Evolutionary conservation across 1,140 invertebrate species (phyloP).

Genomic region (Pollicipes pollicipes): DNA sequence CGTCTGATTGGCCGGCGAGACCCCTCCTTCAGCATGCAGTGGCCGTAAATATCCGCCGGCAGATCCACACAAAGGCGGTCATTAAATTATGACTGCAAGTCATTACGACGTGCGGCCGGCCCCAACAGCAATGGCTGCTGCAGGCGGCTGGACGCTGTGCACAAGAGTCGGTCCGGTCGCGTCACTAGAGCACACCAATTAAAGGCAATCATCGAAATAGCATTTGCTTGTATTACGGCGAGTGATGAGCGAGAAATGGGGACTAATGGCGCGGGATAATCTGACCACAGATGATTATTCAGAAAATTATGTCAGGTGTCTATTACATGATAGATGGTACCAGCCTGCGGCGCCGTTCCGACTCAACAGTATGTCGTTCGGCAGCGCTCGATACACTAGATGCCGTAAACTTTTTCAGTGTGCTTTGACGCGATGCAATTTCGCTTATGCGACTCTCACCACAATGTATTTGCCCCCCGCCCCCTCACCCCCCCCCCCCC

Average conservation of each 20-base stretch:
- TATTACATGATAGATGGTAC: not conserved
- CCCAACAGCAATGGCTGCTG: not conserved
- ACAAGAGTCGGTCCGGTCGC: not conserved
- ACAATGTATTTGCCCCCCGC: too few species aligned
- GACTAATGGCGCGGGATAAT: not conserved
- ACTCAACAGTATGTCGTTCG: too few species aligned
- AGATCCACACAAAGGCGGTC: not conserved
- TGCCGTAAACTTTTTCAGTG: too few species aligned
- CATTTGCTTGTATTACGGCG: not conserved
- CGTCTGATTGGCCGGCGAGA: not conserved
- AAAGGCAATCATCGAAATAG: not conserved
- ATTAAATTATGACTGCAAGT: slow-evolving; percentile 1
- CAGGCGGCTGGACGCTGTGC: not conserved
- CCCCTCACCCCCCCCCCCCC: too few species aligned
- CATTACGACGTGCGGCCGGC: not conserved
- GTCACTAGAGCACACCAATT: not conserved
- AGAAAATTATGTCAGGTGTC: not conserved
- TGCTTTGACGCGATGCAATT: too few species aligned
- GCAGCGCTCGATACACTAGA: too few species aligned
- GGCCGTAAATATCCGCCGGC: not conserved
- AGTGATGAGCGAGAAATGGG: not conserved
- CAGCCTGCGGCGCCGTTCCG: too few species aligned
- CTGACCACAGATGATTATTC: not conserved
- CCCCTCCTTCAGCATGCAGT: not conserved
- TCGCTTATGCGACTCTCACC: too few species aligned